Base-by-base conservation (phyloP, 1,140 invertebrate species). In the Batillaria attramentaria region DNA sequence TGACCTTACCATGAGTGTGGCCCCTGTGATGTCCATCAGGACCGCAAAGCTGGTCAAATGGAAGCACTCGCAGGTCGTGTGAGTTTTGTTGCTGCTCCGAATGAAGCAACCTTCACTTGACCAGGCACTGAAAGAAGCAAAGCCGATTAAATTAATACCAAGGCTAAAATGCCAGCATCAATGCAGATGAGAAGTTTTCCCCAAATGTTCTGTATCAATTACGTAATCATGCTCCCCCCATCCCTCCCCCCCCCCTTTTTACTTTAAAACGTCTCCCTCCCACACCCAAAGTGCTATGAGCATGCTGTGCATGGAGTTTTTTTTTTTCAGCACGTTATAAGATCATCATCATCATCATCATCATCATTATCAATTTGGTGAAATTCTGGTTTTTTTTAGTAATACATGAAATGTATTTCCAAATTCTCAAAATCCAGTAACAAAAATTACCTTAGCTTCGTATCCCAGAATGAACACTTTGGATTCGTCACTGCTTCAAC, bases 11-110 rank as follows among this genome's bases (percentile, higher is more conserved):
- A 77, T 24, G 20, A 77, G 35, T 42, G 41, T 75, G 42, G 78
- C 68, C 8, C 82, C 82, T 42, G 79, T 72, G 72, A 83, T 69
- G 70, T 91, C 88, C 89, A 91, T 90, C 37, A 91, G 85, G 6
- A 91, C 94, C 33, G 97, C 98, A 92, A 99, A 99, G 92, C 98
- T 98, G 20, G 97, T 99, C n/a, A 99, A 92, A 91, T 99, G 98
- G 86, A 96, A 94, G 91, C 98, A 99, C 78, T 95, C 93, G 91
- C 98, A 99, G 3, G 95, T 93, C 0, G 97, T 98, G 90, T 98
- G 97, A 0, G 96, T 96, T 2, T 91, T 85, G 91, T 99, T 99
- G 33, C 95, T 95, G 75, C 93, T 92, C 72, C 95, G 93, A 43
- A 98, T 93, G 66, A 93, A 92, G 87, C 98, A 99, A 8, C 98